Percentiles rank a stretch among this genome's conserved stretches.
Evolutionary conservation across 2,888 invertebrate genomes (phyloP).

Genomic region (Acanthococcus lagerstroemiae): DNA sequence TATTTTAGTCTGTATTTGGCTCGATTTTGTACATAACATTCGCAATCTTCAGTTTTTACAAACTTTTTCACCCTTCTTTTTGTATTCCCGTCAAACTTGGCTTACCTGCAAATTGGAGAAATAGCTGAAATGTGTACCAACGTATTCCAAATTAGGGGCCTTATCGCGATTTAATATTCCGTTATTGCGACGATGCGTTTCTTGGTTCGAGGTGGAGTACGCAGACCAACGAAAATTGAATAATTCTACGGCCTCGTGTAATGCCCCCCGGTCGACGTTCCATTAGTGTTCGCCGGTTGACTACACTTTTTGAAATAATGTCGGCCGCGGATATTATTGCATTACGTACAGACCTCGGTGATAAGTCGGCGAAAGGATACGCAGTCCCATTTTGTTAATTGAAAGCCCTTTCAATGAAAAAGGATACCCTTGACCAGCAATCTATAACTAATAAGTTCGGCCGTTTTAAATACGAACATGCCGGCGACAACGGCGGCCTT

Average conservation of each 20-base stretch:
- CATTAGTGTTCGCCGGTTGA: slow-evolving; percentile 25
- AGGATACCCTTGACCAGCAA: slow-evolving; percentile 25
- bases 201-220: slow-evolving; percentile 1
- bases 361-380: slow-evolving; percentile 26
- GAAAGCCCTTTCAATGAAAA: slow-evolving; percentile 21
- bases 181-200: slow-evolving; percentile 12
- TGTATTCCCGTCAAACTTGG: no score
- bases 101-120: no score
- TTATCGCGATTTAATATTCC: slow-evolving; percentile 17
- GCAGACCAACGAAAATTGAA: slow-evolving; percentile 6
- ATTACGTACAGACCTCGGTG: slow-evolving; percentile 24
- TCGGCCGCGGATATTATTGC: slow-evolving; percentile 20
- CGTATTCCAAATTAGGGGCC: no score
- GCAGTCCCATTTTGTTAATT: slow-evolving; percentile 26
- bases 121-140: no score
- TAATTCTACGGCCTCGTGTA: slow-evolving; percentile 14
- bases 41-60: no score
- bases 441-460: slow-evolving; percentile 25
- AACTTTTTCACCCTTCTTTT: no score
- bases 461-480: slow-evolving; percentile 18
- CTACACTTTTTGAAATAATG: slow-evolving; percentile 16
- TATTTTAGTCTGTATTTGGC: no score
- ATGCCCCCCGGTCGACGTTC: slow-evolving; percentile 1
- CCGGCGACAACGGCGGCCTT: not conserved
- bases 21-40: no score